A percentile compares a stretch with the other conserved stretches of the same genome.
phyloP scores from a whole-genome alignment of 2,113 vertebrate genomes.

The Larimichthys crocea region DNA sequence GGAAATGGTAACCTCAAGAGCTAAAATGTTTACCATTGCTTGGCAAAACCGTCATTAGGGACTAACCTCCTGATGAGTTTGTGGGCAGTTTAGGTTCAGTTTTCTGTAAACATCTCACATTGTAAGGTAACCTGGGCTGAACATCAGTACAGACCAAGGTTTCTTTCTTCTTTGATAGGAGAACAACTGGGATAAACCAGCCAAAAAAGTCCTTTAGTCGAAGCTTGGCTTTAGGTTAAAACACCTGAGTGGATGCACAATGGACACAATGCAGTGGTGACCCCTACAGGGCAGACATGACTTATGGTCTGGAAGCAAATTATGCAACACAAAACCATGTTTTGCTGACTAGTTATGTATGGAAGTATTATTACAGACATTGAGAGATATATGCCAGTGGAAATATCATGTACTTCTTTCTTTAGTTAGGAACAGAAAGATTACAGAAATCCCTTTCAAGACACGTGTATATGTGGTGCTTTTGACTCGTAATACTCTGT shows the following conservation, averaged over 20 bases:
- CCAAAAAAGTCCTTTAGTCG: too few species aligned
- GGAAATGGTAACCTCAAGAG: too few species aligned
- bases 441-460: conserved; percentile 19
- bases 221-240: not conserved
- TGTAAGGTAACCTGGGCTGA: too few species aligned
- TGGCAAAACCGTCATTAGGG: too few species aligned
- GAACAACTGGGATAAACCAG: too few species aligned
- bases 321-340: not conserved
- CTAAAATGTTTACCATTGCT: too few species aligned
- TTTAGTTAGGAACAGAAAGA: conserved; percentile 6
- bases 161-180: too few species aligned
- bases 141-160: too few species aligned
- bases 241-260: not conserved
- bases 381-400: conserved; percentile 4
- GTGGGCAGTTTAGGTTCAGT: too few species aligned
- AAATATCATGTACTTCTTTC: not conserved
- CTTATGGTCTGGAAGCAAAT: not conserved
- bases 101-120: too few species aligned
- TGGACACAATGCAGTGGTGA: not conserved
- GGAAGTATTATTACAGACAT: not conserved
- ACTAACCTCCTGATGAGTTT: too few species aligned
- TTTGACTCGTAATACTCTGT: conserved; percentile 27
- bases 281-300: not conserved
- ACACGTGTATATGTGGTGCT: conserved; percentile 15
- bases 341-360: not conserved